phyloP scores from a whole-genome alignment of 2,888 invertebrate species.

The Vesta saturnalis region DNA sequence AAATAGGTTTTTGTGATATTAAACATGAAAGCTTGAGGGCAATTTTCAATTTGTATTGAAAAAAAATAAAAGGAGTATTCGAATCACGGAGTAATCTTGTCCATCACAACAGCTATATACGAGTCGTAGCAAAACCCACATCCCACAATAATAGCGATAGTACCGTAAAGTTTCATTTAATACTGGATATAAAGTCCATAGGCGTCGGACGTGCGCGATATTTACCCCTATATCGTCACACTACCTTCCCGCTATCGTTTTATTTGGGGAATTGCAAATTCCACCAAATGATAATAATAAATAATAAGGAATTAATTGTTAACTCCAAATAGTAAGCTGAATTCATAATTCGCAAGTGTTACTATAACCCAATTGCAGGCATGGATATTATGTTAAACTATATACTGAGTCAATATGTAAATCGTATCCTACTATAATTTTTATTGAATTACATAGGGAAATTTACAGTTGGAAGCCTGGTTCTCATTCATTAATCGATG shows the following conservation, averaged over 20 bases:
- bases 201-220: constrained; percentile 59
- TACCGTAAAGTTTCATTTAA: constrained; percentile 61
- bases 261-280: constrained; percentile 34
- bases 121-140: constrained; percentile 56
- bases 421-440: too few species aligned
- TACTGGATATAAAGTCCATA: constrained; percentile 60
- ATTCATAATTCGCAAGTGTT: too few species aligned
- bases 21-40: constrained; percentile 4
- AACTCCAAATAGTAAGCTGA: too few species aligned
- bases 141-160: constrained; percentile 56
- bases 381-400: too few species aligned
- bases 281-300: constrained; percentile 22
- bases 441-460: too few species aligned
- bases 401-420: too few species aligned
- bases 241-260: constrained; percentile 34
- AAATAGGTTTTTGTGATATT: background rate
- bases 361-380: too few species aligned
- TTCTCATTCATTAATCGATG: too few species aligned
- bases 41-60: constrained; percentile 29
- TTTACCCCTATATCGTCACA: constrained; percentile 38
- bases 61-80: constrained; percentile 38
- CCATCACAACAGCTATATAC: constrained; percentile 51
- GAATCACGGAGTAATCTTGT: constrained; percentile 47
- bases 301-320: too few species aligned
- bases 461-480: too few species aligned